Evolutionary conservation across 2,113 vertebrate genomes (phyloP).

Genomic region (Sylvia atricapilla): DNA sequence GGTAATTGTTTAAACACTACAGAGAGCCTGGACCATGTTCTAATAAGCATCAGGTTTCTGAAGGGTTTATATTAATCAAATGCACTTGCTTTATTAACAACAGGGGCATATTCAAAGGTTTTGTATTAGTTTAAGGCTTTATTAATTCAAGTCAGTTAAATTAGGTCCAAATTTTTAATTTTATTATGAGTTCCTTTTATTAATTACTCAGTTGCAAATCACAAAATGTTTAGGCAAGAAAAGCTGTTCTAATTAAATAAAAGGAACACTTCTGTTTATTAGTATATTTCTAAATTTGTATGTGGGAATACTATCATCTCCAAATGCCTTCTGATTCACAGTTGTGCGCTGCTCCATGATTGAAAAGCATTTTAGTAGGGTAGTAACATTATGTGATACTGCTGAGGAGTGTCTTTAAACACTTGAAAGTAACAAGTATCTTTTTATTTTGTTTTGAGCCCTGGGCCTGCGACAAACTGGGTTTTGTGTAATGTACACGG

Average conservation of each 20-base stretch:
- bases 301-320: neutral
- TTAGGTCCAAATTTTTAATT: neutral
- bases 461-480: accelerated
- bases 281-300: neutral
- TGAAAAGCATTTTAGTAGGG: neutral
- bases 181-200: neutral
- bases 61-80: neutral
- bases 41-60: neutral
- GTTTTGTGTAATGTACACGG: no score
- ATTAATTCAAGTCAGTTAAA: neutral
- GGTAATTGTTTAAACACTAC: neutral
- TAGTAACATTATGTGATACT: neutral
- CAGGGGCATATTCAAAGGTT: neutral
- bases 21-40: neutral
- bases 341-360: neutral
- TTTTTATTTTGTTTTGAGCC: neutral
- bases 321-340: neutral
- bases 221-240: neutral
- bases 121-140: neutral
- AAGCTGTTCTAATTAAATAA: constrained; percentile 10
- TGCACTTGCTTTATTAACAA: neutral
- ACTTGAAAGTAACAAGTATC: neutral
- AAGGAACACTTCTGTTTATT: neutral
- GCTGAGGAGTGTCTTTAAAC: neutral
- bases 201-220: neutral